Base-by-base conservation (phyloP, 2,797 vertebrate species). In the Diglossa cyanea region DNA sequence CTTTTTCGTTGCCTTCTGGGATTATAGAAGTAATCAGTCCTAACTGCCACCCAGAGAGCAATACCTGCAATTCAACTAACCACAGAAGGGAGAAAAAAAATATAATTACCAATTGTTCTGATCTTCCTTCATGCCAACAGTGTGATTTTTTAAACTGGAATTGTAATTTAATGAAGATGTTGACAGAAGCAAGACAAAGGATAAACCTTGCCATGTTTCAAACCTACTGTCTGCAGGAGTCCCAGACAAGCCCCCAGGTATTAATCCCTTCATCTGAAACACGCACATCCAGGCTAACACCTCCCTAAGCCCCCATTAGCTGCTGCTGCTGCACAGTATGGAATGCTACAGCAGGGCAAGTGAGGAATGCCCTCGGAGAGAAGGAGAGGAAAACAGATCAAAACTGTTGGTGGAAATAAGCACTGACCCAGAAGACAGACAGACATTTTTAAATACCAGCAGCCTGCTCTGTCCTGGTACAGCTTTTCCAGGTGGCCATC, bases 241-340 rank as follows among this genome's bases (percentile, higher is more conserved):
- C 37, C 67, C 66, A 72, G 0, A 67, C 16, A 60, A 94, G 9
- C 30, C 45, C 57, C 11, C 28, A 74, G 66, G 26, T 88, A 74
- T 60, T 96, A 94, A 97, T 94, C 83, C 60, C 26, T 60, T 72
- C 58, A 18, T 73, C 63, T 63, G 60, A 78, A 81, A 50, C 55
- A 76, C 0, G 0, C 9, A 57, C 25, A 70, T 70, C 51, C 77
- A 42, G 30, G 51, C 77, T 84, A 93, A 92, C 77, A 39, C 94
- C 70, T 94, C 3, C 0, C 73, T 90, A 94, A 96, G 53, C 53
- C 88, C 42, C 55, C 62, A 30, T 88, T 93, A 82, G 76, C 77
- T 90, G 80, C 33, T 90, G 80, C 33, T 85, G 45, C 63, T 60
- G 70, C 48, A 67, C 86, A 66, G 73, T 30, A 4, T 37, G 77